Base-by-base conservation (phyloP, 2,113 vertebrate genomes). In the Romanogobio albipinnatus region DNA sequence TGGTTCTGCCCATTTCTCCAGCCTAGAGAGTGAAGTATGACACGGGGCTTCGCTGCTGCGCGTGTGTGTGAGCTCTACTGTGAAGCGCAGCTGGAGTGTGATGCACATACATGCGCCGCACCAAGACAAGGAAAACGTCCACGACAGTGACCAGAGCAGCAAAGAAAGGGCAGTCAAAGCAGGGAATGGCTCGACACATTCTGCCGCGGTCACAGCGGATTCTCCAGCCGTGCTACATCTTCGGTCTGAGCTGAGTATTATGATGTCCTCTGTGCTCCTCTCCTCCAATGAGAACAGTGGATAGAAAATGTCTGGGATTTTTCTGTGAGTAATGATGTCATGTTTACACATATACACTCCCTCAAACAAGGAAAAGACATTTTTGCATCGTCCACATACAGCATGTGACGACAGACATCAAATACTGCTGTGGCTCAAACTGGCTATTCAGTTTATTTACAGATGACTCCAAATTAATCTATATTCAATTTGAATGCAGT, bases 1-100 rank as follows among this genome's bases (percentile, higher is more conserved):
- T 88, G 96, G 96, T 87, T 97, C 97, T 8, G 96, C 96, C 87
- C 97, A 98, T 93, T 98, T 97, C 93, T 97, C 96, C 92, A 98
- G 97, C 91, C 94, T 98, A 87, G 97, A 97, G 92, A 97, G 96
- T 17, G 97, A 97, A 93, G 97, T 98, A 97, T 97, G 96, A 98
- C 95, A 95, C 94, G 93, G 93, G 94, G 92, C 87, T 87, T 93
- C 94, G 53, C 90, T 93, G 84, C 93, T 95, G 85, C 93, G 86
- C 4, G 91, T 95, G 88, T 91, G 93, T 22, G 91, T 95, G 89
- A 93, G 87, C 87, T 93, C 93, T 47, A 93, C 93, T n/a, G 93
- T 95, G 76, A 92, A 92, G 89, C 92, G 91, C 86, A 92, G 93
- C 92, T 95, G 93, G 90, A 93, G 92, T 89, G 89, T 94, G 89